Evolutionary conservation across 2,888 invertebrate species (phyloP), one percentile per base, ranked within the genome.

Genomic region (Creontiades dilutus): DNA sequence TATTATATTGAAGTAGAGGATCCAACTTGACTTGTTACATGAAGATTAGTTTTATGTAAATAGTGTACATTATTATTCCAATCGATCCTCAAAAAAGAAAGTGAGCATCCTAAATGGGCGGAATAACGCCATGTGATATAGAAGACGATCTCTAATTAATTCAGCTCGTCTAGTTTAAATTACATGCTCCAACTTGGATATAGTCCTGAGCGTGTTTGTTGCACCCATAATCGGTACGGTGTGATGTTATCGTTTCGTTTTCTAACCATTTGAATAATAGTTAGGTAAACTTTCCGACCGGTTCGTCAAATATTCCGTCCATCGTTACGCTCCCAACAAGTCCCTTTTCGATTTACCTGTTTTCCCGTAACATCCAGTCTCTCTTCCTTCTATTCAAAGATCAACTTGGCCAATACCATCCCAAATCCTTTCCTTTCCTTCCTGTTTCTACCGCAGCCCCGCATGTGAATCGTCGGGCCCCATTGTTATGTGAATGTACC

Each of bases 401-500:
- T 68, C 3, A 23, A 27, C 68, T 68, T 68, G 23, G 68, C 68
- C 68, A 9, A 68, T 68, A 23, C 47, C 78, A 47, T 47, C 37
- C 16, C 78, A 46, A 78, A 78, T 78, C 46, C 78, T 19, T 11
- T 19, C 16, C 78, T 46, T 19, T 37, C n/a, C 78, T 47, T 37
- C 78, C 47, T 37, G 46, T 19, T n/a, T 78, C 37, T 28, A 19
- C 78, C 46, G 13, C 76, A 28, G 47, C 37, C 78, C 46, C n/a
- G n/a, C 78, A 46, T 78, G 78, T 78, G 78, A 78, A 78, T 78
- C 78, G 23, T 23, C 23, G 76, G 76, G 37, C 28, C 19, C 78
- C 47, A 78, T 78, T 78, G 78, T 78, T 78, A 78, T 78, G 78
- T 78, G 78, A 19, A 78, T 46, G 78, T 78, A 78, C 78, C 46